phyloP scores from a whole-genome alignment of 2,888 invertebrate species.

The Lomographa bimaculata region DNA sequence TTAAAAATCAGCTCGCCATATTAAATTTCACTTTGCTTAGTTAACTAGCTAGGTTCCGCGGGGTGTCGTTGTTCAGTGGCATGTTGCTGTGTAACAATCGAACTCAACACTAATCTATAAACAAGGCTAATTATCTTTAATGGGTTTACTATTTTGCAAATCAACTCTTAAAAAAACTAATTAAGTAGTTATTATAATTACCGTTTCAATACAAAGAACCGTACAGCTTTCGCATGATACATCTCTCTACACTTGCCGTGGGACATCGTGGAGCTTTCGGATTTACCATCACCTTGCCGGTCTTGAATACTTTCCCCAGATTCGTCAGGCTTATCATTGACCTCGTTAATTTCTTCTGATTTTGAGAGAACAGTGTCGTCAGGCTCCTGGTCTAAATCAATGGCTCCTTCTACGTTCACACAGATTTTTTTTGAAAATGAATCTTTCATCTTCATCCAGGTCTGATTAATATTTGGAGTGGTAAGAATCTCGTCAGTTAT shows the following conservation, averaged over 20 bases:
- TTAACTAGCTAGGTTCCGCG: no score
- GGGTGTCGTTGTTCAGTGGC: no score
- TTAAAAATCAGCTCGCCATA: no score
- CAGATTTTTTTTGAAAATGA: conserved; percentile 59
- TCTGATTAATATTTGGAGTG: conserved; percentile 21
- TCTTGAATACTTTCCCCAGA: conserved; percentile 27
- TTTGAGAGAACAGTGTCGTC: conserved; percentile 37
- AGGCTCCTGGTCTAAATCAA: conserved; percentile 46
- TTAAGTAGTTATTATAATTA: no score
- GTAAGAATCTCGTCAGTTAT: conserved; percentile 41
- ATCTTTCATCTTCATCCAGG: conserved; percentile 68
- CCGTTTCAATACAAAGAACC: conserved; percentile 67
- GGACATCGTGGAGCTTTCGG: conserved; percentile 44
- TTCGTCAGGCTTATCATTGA: conserved; percentile 26
- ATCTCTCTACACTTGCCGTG: conserved; percentile 61
- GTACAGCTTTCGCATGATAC: conserved; percentile 53
- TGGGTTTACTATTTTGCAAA: no score
- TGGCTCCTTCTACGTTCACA: conserved; percentile 64
- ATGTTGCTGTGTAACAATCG: no score
- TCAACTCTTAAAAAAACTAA: no score
- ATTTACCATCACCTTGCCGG: conserved; percentile 38
- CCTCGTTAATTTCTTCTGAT: conserved; percentile 31
- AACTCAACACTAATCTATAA: no score
- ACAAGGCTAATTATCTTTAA: no score
- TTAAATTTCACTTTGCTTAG: no score